phyloP scores from a whole-genome alignment of 2,797 vertebrate genomes.

The Gorsachius magnificus region DNA sequence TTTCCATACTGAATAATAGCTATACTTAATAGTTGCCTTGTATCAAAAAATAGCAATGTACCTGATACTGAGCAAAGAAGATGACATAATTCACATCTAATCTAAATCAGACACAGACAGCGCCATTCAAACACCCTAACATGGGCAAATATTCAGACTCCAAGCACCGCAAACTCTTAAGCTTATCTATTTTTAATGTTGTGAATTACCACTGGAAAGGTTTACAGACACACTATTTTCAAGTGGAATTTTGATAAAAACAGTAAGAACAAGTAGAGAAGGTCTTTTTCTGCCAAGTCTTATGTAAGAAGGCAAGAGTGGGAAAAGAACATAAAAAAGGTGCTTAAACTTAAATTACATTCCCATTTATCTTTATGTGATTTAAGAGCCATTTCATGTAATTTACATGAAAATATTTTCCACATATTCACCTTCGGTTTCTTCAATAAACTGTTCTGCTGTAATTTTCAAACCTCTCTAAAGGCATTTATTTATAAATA shows the following conservation, averaged over 20 bases:
- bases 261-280: neutral
- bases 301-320: neutral
- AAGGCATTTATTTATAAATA: neutral
- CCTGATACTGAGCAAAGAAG: neutral
- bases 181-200: neutral
- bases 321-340: neutral
- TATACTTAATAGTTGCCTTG: neutral
- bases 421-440: neutral
- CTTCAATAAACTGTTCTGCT: neutral
- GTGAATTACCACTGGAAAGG: neutral
- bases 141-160: neutral
- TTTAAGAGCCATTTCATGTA: neutral
- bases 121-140: neutral
- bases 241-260: neutral
- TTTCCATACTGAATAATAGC: neutral
- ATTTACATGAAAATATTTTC: neutral
- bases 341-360: neutral
- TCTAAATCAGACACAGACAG: neutral
- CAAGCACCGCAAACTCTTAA: neutral
- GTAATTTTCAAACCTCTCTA: neutral
- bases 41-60: neutral
- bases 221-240: neutral
- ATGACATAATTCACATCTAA: neutral
- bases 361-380: neutral
- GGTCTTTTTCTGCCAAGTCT: neutral